Evolutionary conservation across 2,888 invertebrate species (phyloP).

Genomic region (Ectropis crepuscularia): DNA sequence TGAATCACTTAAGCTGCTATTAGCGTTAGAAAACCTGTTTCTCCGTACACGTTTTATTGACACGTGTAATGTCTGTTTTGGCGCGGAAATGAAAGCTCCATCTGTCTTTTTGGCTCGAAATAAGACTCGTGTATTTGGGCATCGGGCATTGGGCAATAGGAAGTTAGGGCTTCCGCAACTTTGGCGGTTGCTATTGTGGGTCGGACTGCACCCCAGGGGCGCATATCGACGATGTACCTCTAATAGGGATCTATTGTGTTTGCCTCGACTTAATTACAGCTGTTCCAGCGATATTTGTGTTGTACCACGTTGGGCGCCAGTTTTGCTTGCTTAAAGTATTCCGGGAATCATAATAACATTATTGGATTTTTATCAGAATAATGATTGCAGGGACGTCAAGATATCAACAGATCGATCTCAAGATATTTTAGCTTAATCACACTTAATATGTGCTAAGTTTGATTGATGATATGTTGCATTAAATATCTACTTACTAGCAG

Average conservation of each 20-base stretch:
- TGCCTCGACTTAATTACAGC: constrained; percentile 57
- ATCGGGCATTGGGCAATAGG: constrained; percentile 27
- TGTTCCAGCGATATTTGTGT: constrained; percentile 37
- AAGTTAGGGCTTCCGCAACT: constrained; percentile 40
- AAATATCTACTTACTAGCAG: too few species aligned
- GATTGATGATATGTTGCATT: too few species aligned
- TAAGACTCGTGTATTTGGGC: constrained; percentile 24
- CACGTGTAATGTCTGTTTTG: constrained; percentile 6
- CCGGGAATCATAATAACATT: constrained; percentile 1
- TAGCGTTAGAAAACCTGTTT: constrained; percentile 6
- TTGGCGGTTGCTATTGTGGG: constrained; percentile 35
- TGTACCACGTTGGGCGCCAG: constrained; percentile 22
- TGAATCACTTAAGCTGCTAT: background rate
- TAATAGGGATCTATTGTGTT: constrained; percentile 74
- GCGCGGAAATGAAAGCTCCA: constrained; percentile 15
- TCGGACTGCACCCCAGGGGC: constrained; percentile 61
- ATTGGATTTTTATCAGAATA: too few species aligned
- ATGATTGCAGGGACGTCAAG: too few species aligned
- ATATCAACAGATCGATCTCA: too few species aligned
- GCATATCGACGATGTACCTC: constrained; percentile 59
- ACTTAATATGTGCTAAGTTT: too few species aligned
- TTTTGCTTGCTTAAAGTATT: constrained; percentile 29
- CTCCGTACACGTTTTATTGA: background rate
- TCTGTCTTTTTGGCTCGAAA: constrained; percentile 12
- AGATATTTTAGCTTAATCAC: too few species aligned